Base-by-base conservation (phyloP, 1,140 invertebrate genomes). In the Drosophila repleta region DNA sequence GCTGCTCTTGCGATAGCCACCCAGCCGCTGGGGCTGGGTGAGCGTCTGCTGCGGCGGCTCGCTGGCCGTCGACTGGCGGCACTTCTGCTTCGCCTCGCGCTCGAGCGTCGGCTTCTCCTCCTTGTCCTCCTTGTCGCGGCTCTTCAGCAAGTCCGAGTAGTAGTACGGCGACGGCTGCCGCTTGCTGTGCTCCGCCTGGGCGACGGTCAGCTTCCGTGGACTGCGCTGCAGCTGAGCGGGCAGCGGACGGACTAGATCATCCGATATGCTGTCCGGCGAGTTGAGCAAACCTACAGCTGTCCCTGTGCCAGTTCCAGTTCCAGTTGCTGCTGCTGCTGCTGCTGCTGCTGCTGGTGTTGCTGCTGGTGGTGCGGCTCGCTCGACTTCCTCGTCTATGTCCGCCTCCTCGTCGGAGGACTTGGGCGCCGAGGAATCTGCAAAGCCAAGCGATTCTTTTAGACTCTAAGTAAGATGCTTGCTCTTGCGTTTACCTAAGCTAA, bases 91-190 rank as follows among this genome's bases (percentile, higher is more conserved):
- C 0, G 74, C 68, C 70, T 90, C 90, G 15, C 78, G 81, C 21
- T 67, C 79, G 39, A 43, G 49, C 11, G 60, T 58, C 15, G 35
- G 62, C 41, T 20, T 45, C 4, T 60, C 46, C 21, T 67, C 15
- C 7, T 53, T 60, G 60, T 73, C 15, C 7, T 53, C 63, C 66
- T 69, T 75, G 81, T 92, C 92, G 52, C 92, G 91, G 21, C 75
- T 56, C 85, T 95, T 95, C 65, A 95, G 95, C 13, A 96, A 83
- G 89, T 96, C 95, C 0, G 95, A 95, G 93, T 96, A 96, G 78
- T 96, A 96, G 76, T 96, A 96, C 1, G 95, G 95, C 20, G 95
- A 96, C 3, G 95, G 95, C 79, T 96, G 95, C n/a, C 95, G 93
- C 90, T 93, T 94, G 32, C 74, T 90, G 55, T 80, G 68, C 55